phyloP scores from a whole-genome alignment of 2,888 invertebrate species.

The Drosophila fungiperda region DNA sequence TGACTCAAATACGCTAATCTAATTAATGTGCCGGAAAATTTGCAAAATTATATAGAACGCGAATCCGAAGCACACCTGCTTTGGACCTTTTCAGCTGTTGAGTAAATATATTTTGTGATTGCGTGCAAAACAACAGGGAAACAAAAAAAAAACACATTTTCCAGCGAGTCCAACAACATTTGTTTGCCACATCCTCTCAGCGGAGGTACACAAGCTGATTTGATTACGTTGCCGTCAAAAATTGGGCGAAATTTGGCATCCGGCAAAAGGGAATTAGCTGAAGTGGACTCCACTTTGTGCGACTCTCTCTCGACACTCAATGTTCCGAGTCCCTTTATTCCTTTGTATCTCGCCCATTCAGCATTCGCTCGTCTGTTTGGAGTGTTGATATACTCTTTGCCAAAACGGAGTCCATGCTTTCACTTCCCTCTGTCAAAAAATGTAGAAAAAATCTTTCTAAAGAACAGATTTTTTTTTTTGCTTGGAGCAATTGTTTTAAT shows the following conservation, averaged over 20 bases:
- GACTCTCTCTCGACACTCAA: neutral
- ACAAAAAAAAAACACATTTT: conserved; percentile 34
- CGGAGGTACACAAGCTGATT: conserved; percentile 50
- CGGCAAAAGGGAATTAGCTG: neutral
- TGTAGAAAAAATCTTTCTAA: neutral
- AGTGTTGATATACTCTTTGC: neutral
- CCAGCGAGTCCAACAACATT: conserved; percentile 36
- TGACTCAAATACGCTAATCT: conserved; percentile 46
- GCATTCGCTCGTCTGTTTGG: neutral
- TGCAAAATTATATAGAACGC: conserved; percentile 8
- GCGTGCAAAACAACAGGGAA: conserved; percentile 49
- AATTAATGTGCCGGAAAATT: conserved; percentile 64
- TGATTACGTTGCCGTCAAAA: conserved; percentile 60
- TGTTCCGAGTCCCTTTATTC: neutral
- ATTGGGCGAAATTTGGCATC: conserved; percentile 11
- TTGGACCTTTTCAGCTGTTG: neutral
- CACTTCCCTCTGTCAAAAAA: too few species aligned
- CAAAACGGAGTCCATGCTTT: neutral
- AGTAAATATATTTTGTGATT: conserved; percentile 36
- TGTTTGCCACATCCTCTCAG: conserved; percentile 28
- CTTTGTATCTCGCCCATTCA: conserved; percentile 14
- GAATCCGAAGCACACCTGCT: conserved; percentile 43
- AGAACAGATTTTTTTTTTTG: too few species aligned
- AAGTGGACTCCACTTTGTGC: conserved; percentile 9
- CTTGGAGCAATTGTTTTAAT: too few species aligned